A percentile compares a stretch with the other conserved stretches of the same genome.
Conservation (phyloP, 2,113 vertebrate genomes). For the Gavia stellata region DNA sequence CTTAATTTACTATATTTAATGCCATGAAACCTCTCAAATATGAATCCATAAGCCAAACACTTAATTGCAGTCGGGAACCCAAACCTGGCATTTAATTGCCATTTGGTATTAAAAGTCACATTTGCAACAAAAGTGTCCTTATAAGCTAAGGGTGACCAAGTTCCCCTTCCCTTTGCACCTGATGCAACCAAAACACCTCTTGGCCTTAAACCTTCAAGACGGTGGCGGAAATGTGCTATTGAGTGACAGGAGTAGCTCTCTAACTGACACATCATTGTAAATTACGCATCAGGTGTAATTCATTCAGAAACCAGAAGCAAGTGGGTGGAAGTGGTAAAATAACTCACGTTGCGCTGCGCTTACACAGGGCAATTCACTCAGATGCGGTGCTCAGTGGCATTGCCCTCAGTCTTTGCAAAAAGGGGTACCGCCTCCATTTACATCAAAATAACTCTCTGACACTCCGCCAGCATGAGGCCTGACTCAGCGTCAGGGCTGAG, state of each 20-base stretch:
- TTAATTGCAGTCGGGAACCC: constrained; percentile 63
- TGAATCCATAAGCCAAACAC: constrained; percentile 51
- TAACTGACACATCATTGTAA: not conserved
- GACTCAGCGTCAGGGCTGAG: rapidly evolving
- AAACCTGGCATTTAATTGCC: constrained; percentile 66
- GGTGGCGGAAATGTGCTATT: not conserved
- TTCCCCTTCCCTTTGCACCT: not conserved
- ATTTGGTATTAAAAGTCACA: constrained; percentile 66
- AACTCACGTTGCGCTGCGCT: not conserved
- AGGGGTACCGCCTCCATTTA: not conserved
- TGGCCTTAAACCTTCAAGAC: not conserved
- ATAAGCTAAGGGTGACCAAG: not conserved
- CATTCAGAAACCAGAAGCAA: constrained; percentile 15
- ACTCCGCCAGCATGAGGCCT: rapidly evolving
- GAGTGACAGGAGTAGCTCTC: not conserved
- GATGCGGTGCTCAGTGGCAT: not conserved
- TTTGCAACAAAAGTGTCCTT: constrained; percentile 61
- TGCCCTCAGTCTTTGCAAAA: not conserved
- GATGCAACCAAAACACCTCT: not conserved
- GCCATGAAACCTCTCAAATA: constrained; percentile 56
- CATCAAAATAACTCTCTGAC: not conserved
- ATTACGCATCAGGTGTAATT: not conserved
- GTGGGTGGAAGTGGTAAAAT: not conserved
- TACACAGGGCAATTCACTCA: not conserved
- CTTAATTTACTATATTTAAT: constrained; percentile 68